Evolutionary conservation across 2,113 vertebrate species (phyloP).

Genomic region (Hyperoodon ampullatus): DNA sequence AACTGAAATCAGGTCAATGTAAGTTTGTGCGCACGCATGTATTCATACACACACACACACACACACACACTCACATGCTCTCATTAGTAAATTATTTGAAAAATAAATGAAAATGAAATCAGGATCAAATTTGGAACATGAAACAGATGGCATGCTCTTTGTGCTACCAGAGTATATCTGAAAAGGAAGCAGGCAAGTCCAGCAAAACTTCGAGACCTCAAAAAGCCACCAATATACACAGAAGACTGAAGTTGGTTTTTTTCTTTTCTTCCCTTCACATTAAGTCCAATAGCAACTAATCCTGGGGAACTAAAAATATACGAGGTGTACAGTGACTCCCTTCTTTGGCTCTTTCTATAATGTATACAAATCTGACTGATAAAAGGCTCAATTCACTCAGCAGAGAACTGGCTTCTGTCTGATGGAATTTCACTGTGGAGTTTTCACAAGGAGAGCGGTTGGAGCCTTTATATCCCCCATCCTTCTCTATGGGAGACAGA

Average conservation of each 20-base stretch:
- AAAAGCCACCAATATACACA: slow-evolving; percentile 33
- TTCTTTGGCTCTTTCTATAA: slow-evolving; percentile 69
- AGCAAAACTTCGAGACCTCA: background rate
- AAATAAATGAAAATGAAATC: slow-evolving; percentile 1
- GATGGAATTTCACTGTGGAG: slow-evolving; percentile 67
- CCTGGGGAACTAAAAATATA: slow-evolving; percentile 75
- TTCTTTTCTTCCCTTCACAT: slow-evolving; percentile 43
- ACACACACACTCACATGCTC: background rate
- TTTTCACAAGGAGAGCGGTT: slow-evolving; percentile 60
- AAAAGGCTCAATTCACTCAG: slow-evolving; percentile 72
- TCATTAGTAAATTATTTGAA: slow-evolving; percentile 40
- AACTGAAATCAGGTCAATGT: background rate
- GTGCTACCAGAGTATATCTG: background rate
- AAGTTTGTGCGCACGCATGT: background rate
- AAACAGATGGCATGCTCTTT: slow-evolving; percentile 46
- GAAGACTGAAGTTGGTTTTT: slow-evolving; percentile 44
- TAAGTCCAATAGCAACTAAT: slow-evolving; percentile 62
- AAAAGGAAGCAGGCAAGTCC: background rate
- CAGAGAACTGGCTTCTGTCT: slow-evolving; percentile 66
- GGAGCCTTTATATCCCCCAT: slow-evolving; percentile 46
- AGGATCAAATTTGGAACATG: background rate
- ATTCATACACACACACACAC: background rate
- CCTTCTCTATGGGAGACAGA: slow-evolving; percentile 59
- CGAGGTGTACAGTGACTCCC: slow-evolving; percentile 53
- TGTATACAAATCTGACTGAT: slow-evolving; percentile 73